These are phyloP conservation scores for Hippasteria phrygiana DNA, from an alignment of 53 echinoderm and acorn worm species.

Conservation along the genomic window DNA sequence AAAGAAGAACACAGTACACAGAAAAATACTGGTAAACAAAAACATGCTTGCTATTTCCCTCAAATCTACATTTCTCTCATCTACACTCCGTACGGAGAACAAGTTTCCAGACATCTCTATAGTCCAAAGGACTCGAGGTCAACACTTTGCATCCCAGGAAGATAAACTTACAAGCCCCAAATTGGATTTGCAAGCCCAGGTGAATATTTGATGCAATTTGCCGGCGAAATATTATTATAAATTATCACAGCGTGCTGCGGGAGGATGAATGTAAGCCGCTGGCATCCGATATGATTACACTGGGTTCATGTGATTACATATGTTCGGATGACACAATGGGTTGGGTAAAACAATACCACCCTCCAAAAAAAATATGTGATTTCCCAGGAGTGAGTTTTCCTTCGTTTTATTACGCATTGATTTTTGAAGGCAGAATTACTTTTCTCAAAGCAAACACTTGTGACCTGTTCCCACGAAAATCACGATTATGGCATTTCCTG, in stretches of 20 bases:
- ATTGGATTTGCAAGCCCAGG: conserved; percentile 54
- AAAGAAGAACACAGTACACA: not conserved
- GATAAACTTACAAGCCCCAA: conserved; percentile 34
- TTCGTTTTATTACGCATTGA: no score
- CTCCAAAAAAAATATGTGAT: no score
- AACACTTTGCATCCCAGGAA: conserved; percentile 1
- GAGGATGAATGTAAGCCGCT: not conserved
- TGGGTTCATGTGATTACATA: not conserved
- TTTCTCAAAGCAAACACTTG: no score
- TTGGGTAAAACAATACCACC: not conserved
- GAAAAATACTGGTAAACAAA: not conserved
- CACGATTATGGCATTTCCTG: no score
- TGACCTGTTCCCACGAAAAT: no score
- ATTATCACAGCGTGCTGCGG: conserved; percentile 24
- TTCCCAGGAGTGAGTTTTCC: no score
- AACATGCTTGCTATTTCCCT: not conserved
- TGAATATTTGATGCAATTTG: conserved; percentile 53
- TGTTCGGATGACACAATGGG: not conserved
- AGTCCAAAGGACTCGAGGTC: not conserved
- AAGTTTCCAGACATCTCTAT: no score
- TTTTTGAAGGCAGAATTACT: not conserved
- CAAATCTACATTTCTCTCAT: no score
- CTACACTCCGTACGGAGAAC: no score
- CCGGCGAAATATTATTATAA: conserved; percentile 54
- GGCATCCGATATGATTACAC: not conserved